phyloP scores from a whole-genome alignment of 1,140 invertebrate genomes.

The Lerema accius region DNA sequence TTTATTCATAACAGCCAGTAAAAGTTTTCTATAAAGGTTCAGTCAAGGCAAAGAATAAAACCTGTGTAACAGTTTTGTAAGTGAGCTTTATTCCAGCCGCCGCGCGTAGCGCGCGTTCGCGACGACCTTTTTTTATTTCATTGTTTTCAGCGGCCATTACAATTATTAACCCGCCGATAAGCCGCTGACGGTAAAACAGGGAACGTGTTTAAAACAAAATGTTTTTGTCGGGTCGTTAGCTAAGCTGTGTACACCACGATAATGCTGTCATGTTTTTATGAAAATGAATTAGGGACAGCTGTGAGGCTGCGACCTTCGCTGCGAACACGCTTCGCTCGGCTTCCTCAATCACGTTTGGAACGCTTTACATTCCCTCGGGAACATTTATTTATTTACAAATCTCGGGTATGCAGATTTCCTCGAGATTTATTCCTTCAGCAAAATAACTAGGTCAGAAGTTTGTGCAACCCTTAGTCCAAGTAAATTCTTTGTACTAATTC shows the following conservation, averaged over 20 bases:
- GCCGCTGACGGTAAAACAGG: constrained; percentile 19
- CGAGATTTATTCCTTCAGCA: too few species aligned
- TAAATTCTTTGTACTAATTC: too few species aligned
- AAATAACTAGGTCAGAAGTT: too few species aligned
- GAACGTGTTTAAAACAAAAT: constrained; percentile 32
- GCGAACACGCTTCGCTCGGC: neutral
- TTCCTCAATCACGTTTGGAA: neutral
- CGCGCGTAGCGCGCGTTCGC: constrained; percentile 24
- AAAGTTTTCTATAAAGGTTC: too few species aligned
- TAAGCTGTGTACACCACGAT: constrained; percentile 1
- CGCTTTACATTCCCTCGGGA: neutral
- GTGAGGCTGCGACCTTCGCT: too few species aligned
- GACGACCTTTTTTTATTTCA: constrained; percentile 24
- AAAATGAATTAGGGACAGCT: neutral
- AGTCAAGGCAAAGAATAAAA: neutral
- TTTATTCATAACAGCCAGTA: too few species aligned
- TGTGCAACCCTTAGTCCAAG: too few species aligned
- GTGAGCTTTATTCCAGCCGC: too few species aligned
- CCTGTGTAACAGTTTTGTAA: constrained; percentile 4
- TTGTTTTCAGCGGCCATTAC: constrained; percentile 27
- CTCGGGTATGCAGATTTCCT: too few species aligned
- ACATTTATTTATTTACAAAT: too few species aligned
- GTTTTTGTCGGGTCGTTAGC: constrained; percentile 22
- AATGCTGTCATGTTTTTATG: neutral
- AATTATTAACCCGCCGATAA: constrained; percentile 32